phyloP scores from a whole-genome alignment of 2,888 invertebrate genomes.

The Gymnosoma rotundatum region DNA sequence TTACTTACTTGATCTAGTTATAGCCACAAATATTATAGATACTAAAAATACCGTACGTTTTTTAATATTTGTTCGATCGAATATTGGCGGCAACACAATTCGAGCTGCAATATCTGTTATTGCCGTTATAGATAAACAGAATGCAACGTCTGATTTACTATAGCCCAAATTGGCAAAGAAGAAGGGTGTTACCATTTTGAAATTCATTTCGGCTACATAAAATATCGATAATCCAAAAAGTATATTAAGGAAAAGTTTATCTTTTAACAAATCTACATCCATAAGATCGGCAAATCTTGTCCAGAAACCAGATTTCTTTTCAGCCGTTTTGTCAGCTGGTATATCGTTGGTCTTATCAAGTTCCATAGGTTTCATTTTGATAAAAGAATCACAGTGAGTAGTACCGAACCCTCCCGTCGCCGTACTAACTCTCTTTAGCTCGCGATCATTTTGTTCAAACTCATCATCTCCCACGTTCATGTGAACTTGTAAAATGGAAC shows the following conservation, averaged over 20 bases:
- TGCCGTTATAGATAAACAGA: conserved; percentile 89
- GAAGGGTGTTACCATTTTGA: conserved; percentile 88
- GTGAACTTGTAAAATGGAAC: conserved; percentile 88
- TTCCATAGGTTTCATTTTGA: conserved; percentile 81
- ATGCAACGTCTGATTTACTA: conserved; percentile 87
- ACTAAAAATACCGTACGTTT: conserved; percentile 88
- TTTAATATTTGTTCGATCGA: conserved; percentile 86
- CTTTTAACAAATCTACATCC: conserved; percentile 88
- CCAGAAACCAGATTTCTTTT: conserved; percentile 82
- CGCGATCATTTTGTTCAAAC: conserved; percentile 81
- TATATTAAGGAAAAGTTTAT: conserved; percentile 88
- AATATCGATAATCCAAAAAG: conserved; percentile 88
- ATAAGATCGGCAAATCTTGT: conserved; percentile 86
- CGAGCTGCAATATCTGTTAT: conserved; percentile 89
- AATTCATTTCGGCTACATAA: conserved; percentile 89
- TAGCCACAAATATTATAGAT: conserved; percentile 88
- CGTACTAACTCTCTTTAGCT: conserved; percentile 80
- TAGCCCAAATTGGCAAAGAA: conserved; percentile 86
- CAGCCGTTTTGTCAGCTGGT: conserved; percentile 66
- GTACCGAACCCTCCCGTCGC: conserved; percentile 78
- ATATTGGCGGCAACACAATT: conserved; percentile 88
- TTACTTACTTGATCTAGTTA: conserved; percentile 88
- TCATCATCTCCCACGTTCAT: conserved; percentile 84
- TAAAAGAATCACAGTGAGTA: conserved; percentile 80
- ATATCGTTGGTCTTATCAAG: conserved; percentile 76